These are phyloP conservation scores for Psophia crepitans DNA, from an alignment of 2,113 vertebrate genomes.

Conservation along the genomic window DNA sequence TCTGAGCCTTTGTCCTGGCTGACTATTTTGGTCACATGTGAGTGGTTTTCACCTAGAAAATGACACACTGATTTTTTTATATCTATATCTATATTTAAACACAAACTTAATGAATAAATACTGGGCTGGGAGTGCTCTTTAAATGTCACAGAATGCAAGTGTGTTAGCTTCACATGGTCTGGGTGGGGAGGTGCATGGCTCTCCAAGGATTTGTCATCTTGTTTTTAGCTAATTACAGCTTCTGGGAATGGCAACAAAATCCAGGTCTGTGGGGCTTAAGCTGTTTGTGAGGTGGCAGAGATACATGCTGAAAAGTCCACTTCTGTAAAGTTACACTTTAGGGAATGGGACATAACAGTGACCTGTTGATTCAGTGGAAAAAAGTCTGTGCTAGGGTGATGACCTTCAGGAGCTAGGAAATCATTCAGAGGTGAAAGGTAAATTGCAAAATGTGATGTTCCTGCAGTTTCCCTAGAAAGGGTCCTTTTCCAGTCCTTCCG, in stretches of 20 bases:
- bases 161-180: background rate
- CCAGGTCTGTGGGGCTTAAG: background rate
- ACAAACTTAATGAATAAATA: slow-evolving; percentile 1
- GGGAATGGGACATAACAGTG: background rate
- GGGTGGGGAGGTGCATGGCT: slow-evolving; percentile 1
- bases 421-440: background rate
- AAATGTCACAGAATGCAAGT: slow-evolving; percentile 14
- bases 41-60: slow-evolving; percentile 6
- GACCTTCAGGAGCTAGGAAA: background rate
- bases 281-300: background rate
- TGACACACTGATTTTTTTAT: background rate
- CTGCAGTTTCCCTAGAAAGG: background rate
- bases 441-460: background rate
- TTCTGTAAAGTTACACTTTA: background rate
- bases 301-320: background rate
- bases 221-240: background rate
- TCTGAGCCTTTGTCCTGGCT: slow-evolving; percentile 60
- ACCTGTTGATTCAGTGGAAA: background rate
- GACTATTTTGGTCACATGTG: background rate
- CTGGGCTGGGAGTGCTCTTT: background rate
- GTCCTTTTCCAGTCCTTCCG: background rate
- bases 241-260: background rate
- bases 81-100: slow-evolving; percentile 21
- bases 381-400: background rate
- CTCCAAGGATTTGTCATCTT: slow-evolving; percentile 20